Evolutionary conservation across 2,113 vertebrate genomes (phyloP), one percentile per base, ranked within the genome.

Genomic region (Cavia porcellus): DNA sequence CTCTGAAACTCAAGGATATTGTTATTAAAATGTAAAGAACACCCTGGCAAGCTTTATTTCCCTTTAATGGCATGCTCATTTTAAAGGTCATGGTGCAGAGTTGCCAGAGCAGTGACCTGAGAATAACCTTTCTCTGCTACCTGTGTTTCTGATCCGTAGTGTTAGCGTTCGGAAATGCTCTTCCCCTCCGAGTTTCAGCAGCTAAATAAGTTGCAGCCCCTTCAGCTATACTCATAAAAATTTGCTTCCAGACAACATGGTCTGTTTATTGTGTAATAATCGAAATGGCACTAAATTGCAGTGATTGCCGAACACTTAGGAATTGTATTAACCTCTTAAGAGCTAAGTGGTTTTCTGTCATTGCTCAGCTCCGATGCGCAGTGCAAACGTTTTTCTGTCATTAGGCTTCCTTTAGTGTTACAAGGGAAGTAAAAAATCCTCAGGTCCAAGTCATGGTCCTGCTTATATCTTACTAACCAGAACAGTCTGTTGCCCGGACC

Each of bases 191-290:
- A 99, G 98, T 98, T 98, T 98, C 98, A 98, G 97, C 98, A 98
- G 98, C 98, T 98, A 98, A 98, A 98, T 99, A 99, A 99, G 99
- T 99, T 98, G 98, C 98, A 98, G 97, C 97, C 98, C 99, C 99
- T 99, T 99, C 98, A 99, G 99, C 99, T 98, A 99, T 99, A 99
- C 98, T 99, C 99, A 99, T 99, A 99, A 99, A 99, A 99, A 98
- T 99, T 99, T 98, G 98, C 99, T 99, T 98, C 98, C 98, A 99
- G 99, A 99, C 99, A 99, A 99, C 98, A 98, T 98, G 99, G 98
- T 99, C 99, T 99, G 99, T 99, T 99, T 99, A 99, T 99, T 99
- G 98, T 99, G 99, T 99, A 99, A 99, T 99, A 99, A 99, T 99
- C 98, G 98, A 99, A 99, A 99, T 99, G 98, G 99, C 98, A 99